Conservation (phyloP, 2,888 invertebrate species). For the Xestia rhomboidea region DNA sequence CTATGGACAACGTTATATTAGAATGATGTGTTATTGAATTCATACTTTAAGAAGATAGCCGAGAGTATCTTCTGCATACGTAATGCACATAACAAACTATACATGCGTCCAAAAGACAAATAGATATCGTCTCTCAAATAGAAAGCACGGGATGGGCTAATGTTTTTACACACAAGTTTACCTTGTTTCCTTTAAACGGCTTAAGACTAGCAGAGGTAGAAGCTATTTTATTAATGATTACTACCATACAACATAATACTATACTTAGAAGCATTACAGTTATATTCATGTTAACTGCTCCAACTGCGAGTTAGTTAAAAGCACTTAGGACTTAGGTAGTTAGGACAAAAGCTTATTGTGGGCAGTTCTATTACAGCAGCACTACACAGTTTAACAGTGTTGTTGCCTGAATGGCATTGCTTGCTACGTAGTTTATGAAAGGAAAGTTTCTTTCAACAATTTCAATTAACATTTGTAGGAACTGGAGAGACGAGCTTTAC, state of each 20-base stretch:
- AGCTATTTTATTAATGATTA: conserved; percentile 15
- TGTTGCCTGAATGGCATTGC: not conserved
- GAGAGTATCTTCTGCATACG: not conserved
- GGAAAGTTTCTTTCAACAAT: not conserved
- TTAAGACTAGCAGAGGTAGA: not conserved
- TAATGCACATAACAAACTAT: not conserved
- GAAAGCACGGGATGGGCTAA: not conserved
- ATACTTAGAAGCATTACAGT: conserved; percentile 21
- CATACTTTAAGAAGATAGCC: not conserved
- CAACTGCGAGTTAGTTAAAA: conserved; percentile 33
- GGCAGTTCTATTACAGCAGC: conserved; percentile 12
- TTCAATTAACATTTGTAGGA: not conserved
- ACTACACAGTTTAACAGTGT: not conserved
- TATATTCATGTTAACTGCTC: conserved; percentile 37
- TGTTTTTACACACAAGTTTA: not conserved
- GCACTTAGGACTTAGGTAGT: conserved; percentile 50
- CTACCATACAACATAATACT: conserved; percentile 15
- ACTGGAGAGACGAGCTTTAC: not conserved
- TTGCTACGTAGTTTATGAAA: not conserved
- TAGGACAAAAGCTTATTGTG: conserved; percentile 51
- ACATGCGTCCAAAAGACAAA: not conserved
- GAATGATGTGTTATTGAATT: not conserved
- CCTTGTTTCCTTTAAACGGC: not conserved
- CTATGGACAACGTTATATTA: too few relatives aligned
- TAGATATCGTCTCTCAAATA: not conserved